Evolutionary conservation across 2,113 vertebrate genomes (phyloP).

Genomic region (Calypte anna): DNA sequence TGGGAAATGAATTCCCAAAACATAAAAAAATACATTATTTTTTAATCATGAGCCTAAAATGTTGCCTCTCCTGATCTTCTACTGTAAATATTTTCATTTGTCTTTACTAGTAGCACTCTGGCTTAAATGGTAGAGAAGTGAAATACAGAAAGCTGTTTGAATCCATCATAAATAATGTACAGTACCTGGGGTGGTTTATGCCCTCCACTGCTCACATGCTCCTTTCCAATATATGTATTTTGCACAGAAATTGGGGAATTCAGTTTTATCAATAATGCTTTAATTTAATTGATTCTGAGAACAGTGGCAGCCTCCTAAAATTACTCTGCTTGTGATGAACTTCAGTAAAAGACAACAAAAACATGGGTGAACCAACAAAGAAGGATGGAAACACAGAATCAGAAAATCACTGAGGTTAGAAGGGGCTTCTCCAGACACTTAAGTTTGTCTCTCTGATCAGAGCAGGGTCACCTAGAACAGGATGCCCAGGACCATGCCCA

Average conservation of each 20-base stretch:
- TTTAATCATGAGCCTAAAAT: slow-evolving; percentile 1
- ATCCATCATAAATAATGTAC: background rate
- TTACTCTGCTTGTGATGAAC: background rate
- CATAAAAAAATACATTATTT: background rate
- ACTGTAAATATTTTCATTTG: slow-evolving; percentile 38
- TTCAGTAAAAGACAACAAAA: background rate
- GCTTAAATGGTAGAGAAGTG: background rate
- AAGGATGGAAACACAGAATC: background rate
- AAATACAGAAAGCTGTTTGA: background rate
- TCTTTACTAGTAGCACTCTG: background rate
- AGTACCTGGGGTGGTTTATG: background rate
- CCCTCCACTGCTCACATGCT: background rate
- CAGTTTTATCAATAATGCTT: background rate
- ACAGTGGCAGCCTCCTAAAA: background rate
- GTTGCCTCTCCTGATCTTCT: background rate
- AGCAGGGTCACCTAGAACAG: background rate
- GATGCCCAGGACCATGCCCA: background rate
- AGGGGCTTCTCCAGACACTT: background rate
- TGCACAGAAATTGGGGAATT: background rate
- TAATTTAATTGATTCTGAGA: background rate
- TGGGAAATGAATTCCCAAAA: slow-evolving; percentile 41
- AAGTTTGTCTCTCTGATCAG: background rate
- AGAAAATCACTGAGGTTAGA: background rate
- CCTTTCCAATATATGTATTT: background rate
- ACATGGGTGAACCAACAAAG: background rate